Percentiles rank a stretch among this genome's conserved stretches.
Conservation (phyloP, 37 sponge, comb jelly and placozoan genomes). For the Chondrilla cf. caribensis region DNA sequence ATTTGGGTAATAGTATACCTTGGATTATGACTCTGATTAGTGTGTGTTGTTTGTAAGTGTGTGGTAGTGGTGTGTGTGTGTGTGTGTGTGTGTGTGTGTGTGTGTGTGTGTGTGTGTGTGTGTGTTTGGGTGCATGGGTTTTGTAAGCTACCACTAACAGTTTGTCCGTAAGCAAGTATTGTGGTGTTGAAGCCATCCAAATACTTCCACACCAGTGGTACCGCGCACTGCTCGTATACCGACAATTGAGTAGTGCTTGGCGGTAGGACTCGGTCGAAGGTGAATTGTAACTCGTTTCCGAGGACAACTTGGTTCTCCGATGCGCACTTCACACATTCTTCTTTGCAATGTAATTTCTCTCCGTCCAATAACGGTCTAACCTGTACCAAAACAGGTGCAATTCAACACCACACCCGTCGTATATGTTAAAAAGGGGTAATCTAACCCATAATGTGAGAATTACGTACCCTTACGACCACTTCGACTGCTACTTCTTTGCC, state of each 20-base stretch:
- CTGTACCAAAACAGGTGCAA: no score
- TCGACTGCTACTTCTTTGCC: constrained; percentile 46
- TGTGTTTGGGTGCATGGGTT: no score
- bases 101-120: no score
- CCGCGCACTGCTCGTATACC: constrained; percentile 45
- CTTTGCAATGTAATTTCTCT: constrained; percentile 41
- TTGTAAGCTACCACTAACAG: no score
- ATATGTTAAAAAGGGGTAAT: no score
- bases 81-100: neutral
- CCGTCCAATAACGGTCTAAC: constrained; percentile 62
- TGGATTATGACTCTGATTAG: no score
- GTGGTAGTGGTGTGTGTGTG: no score
- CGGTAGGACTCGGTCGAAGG: constrained; percentile 73
- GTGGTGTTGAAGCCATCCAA: constrained; percentile 68
- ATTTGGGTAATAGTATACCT: no score
- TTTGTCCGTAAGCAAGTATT: constrained; percentile 72
- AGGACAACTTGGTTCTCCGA: constrained; percentile 70
- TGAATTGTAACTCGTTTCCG: constrained; percentile 57
- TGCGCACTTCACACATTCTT: constrained; percentile 43
- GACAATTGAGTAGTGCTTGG: constrained; percentile 39
- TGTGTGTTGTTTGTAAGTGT: neutral
- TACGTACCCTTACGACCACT: constrained; percentile 54
- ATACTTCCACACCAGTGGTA: constrained; percentile 34
- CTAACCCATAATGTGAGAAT: no score
- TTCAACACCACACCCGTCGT: no score